Evolutionary conservation across 2,888 invertebrate species (phyloP).

Genomic region (Neria commutata): DNA sequence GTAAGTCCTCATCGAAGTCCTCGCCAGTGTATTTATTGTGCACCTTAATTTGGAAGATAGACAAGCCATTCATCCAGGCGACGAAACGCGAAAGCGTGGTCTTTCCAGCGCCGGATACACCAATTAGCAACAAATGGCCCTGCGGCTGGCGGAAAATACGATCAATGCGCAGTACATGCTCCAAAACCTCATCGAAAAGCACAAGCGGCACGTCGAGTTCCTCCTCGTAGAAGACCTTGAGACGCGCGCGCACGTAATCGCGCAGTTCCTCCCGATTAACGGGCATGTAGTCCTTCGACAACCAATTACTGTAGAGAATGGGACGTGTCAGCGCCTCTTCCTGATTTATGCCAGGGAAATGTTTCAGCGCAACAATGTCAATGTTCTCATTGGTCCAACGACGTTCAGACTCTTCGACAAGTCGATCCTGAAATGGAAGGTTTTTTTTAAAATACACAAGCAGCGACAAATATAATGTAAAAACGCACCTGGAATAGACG

Average conservation of each 20-base stretch:
- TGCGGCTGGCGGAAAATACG: slow-evolving; percentile 99
- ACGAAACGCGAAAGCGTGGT: slow-evolving; percentile 99
- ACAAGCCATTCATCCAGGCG: slow-evolving; percentile 99
- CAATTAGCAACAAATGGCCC: slow-evolving; percentile 95
- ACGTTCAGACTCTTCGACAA: slow-evolving; percentile 93
- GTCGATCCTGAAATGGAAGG: slow-evolving; percentile 66
- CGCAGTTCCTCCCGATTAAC: slow-evolving; percentile 93
- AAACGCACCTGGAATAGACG: slow-evolving; percentile 86
- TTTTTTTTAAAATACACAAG: slow-evolving; percentile 27
- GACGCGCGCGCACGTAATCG: slow-evolving; percentile 94
- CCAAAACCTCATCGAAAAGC: slow-evolving; percentile 98
- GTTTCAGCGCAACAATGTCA: slow-evolving; percentile 87
- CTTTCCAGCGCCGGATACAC: slow-evolving; percentile 98
- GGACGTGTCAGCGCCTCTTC: slow-evolving; percentile 90
- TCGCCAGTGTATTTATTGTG: slow-evolving; percentile 99
- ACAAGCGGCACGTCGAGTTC: slow-evolving; percentile 98
- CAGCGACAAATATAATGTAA: not conserved
- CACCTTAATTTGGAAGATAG: slow-evolving; percentile 98
- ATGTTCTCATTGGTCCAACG: slow-evolving; percentile 99
- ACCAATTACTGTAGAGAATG: slow-evolving; percentile 98
- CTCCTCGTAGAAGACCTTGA: slow-evolving; percentile 99
- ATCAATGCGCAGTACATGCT: slow-evolving; percentile 98
- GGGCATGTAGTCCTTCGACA: slow-evolving; percentile 97
- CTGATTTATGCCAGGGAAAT: slow-evolving; percentile 89
- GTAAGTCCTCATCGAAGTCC: slow-evolving; percentile 98